Evolutionary conservation across 1,140 invertebrate genomes (phyloP).

Genomic region (Lepidurus apus): DNA sequence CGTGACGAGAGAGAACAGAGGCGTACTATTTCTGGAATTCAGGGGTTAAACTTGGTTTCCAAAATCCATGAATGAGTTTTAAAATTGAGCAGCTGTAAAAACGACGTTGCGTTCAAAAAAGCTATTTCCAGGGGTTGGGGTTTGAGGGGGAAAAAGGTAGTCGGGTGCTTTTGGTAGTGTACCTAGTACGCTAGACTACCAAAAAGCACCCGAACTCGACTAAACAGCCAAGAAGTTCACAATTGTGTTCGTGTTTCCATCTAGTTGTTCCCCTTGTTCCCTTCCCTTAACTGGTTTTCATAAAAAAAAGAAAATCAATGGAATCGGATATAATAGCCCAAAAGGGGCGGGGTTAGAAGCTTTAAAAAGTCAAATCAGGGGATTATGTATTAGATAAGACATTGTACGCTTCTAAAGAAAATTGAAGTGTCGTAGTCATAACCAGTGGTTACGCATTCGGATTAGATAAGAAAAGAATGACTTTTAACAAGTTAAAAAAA

Average conservation of each 20-base stretch:
- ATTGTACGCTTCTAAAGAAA: not conserved
- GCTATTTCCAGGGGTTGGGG: conserved; percentile 3
- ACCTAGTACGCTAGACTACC: not conserved
- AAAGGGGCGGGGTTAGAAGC: not conserved
- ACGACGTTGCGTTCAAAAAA: not conserved
- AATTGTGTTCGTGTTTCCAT: conserved; percentile 19
- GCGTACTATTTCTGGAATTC: not conserved
- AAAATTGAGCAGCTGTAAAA: conserved; percentile 8
- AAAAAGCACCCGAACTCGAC: not conserved
- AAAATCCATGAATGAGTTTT: conserved; percentile 9
- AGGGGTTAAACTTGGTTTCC: not conserved
- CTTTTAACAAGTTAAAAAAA: not conserved
- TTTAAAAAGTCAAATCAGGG: not conserved
- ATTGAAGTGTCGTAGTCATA: not conserved
- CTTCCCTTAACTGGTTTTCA: not conserved
- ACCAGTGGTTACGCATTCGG: no score
- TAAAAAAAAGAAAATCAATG: conserved; percentile 17
- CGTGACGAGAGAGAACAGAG: not conserved
- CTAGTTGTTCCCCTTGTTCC: not conserved
- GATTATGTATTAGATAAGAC: not conserved
- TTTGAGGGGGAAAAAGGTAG: not conserved
- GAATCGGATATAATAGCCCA: not conserved
- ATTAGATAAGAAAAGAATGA: no score
- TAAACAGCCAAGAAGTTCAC: not conserved
- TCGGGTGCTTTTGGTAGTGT: no score